Percentiles rank a stretch among this genome's conserved stretches.
Conservation (phyloP, 1,140 invertebrate species). For the Dysdera silvatica region DNA sequence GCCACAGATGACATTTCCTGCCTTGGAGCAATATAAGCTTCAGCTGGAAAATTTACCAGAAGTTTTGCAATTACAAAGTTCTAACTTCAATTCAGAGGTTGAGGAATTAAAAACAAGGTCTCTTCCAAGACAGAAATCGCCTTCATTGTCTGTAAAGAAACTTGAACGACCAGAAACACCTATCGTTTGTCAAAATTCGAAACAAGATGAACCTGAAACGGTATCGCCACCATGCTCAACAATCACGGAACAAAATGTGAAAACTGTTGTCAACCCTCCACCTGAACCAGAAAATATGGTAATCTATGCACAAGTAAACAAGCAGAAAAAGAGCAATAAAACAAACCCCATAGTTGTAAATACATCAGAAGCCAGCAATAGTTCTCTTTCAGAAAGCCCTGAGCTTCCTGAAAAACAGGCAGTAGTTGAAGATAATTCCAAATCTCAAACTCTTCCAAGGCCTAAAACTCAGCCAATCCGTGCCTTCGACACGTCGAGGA, state of each 20-base stretch:
- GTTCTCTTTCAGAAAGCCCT: conserved; percentile 9
- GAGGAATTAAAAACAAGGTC: conserved; percentile 18
- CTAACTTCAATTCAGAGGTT: no score
- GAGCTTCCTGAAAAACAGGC: neutral
- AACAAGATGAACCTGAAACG: conserved; percentile 10
- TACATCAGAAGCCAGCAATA: conserved; percentile 7
- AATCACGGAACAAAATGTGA: conserved; percentile 24
- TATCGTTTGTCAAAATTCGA: neutral
- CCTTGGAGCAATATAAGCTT: no score
- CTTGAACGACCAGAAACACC: neutral
- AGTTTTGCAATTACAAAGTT: no score
- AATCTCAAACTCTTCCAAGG: conserved; percentile 23
- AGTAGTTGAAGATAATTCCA: conserved; percentile 5
- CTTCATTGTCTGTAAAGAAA: conserved; percentile 16
- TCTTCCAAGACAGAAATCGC: conserved; percentile 19
- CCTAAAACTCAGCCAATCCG: conserved; percentile 13
- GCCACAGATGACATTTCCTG: conserved; percentile 23
- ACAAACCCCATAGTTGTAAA: no score
- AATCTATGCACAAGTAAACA: neutral
- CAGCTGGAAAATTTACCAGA: no score
- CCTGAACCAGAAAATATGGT: conserved; percentile 13
- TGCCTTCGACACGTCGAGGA: conserved; percentile 9
- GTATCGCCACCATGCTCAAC: conserved; percentile 22
- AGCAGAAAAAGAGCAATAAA: neutral
- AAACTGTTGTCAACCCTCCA: conserved; percentile 7